Evolutionary conservation across 2,797 vertebrate species (phyloP), one percentile per base, ranked within the genome.

Genomic region (Thripadectes ignobilis): DNA sequence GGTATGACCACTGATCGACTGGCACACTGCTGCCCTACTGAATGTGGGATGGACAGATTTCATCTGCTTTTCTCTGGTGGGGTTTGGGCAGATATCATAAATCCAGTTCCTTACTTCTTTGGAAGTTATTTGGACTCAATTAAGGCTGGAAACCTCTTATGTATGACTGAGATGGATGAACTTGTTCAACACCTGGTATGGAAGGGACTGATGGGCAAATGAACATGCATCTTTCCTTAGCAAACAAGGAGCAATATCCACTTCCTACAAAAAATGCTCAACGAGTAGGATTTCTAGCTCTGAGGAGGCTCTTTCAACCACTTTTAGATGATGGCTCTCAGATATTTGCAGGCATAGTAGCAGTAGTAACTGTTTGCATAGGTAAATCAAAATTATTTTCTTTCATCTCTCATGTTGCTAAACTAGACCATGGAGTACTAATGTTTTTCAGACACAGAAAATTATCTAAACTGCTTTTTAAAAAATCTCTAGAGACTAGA

Each of bases 331-430:
- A 65, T 54, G n/a, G 22, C 21, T 81, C 10, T 78, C 9, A 66
- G n/a, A 39, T 75, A 78, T 4, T 85, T 92, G 36, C 63, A 73
- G 30, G 11, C 36, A 66, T 68, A 75, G 81, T 45, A 63, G 15
- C 39, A 61, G 4, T 32, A 61, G 20, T 81, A 86, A 68, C 41
- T 62, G 15, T 65, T 84, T 58, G 27, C 3, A 8, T 43, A 68
- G 38, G 36, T 76, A 68, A 80, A 72, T 75, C 36, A 66, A 85
- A 87, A 17, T 43, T 43, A 21, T 69, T 89, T 91, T 69, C 61
- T 79, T 80, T 91, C 29, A 74, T 10, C 14, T 52, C 3, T 57
- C 9, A 6, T 61, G 17, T 46, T 61, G 19, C 38, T 75, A 57
- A 86, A 58, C 20, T 41, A 48, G 61, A 63, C 27, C 79, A 79